Base-by-base conservation (phyloP, 2,113 vertebrate species). In the Corythoichthys intestinalis region DNA sequence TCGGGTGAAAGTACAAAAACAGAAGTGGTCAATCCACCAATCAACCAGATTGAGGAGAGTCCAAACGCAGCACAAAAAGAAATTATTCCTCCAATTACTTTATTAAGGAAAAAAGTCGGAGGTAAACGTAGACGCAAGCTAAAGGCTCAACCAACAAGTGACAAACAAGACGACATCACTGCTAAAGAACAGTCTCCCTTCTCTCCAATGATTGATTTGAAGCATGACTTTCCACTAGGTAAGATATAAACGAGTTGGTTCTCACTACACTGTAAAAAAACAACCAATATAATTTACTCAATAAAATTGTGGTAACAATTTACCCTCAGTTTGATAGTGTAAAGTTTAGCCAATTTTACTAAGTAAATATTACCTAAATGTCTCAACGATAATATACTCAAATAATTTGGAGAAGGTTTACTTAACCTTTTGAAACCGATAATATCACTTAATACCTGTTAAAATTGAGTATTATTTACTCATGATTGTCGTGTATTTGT, bases 201-300 rank as follows among this genome's bases (percentile, higher is more conserved):
- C 34, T 86, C 93, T 49, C 88, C 94, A 47, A 78, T 89, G 84
- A 91, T 94, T 79, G 96, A 98, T 83, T 72, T 98, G 75, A 96
- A 98, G 86, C 91, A 88, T 17, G 96, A 98, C 88, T 93, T 96
- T 75, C 95, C 96, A 12, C 83, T 91, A 79, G 94, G 96, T 98
- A 58, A 63, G 94, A 68, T 4, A 6, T 54, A 8, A 6, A n/a
- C 35, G 15, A 17, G 70, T 46, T 28, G 20, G 20, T 28, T 28
- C 20, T 28, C 20, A 28, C 20, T 1, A 28, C 20, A 28, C 20
- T 28, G 20, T 28, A 28, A 28, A 28, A 28, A 28, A 28, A 28
- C 20, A 28, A 28, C 20, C 20, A 28, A 28, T 28, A 28, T 28
- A 28, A 28, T 28, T 28, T 28, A 28, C 20, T 28, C 20, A 28